Percentiles rank a stretch among this genome's conserved stretches.
phyloP scores from a whole-genome alignment of 1,140 invertebrate genomes.

The Zaprionus nigranus region DNA sequence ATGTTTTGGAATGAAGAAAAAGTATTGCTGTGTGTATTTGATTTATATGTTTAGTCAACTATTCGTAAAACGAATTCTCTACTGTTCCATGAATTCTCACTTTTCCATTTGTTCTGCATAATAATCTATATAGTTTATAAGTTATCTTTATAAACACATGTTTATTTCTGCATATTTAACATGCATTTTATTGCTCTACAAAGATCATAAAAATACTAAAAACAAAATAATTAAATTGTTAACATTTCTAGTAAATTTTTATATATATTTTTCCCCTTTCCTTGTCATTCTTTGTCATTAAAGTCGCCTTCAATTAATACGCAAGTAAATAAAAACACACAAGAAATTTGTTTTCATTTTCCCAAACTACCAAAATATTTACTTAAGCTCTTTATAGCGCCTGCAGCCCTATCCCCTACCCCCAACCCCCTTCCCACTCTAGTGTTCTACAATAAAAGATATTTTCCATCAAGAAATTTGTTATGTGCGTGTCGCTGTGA shows the following conservation, averaged over 20 bases:
- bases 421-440: too few relatives aligned
- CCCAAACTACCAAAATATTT: not conserved
- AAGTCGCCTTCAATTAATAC: not conserved
- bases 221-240: not conserved
- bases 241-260: not conserved
- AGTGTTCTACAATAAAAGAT: slow-evolving; percentile 3
- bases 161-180: too few relatives aligned
- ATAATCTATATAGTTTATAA: too few relatives aligned
- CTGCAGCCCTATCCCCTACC: not conserved
- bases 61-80: too few relatives aligned
- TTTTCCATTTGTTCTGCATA: too few relatives aligned
- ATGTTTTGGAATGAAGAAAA: too few relatives aligned
- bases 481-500: slow-evolving; percentile 32
- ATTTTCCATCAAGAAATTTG: slow-evolving; percentile 41
- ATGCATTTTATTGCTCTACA: not conserved
- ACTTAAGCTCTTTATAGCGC: slow-evolving; percentile 22
- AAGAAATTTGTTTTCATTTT: not conserved
- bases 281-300: not conserved
- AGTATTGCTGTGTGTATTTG: too few relatives aligned
- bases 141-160: too few relatives aligned
- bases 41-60: too few relatives aligned
- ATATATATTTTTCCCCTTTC: not conserved
- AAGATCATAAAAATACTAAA: not conserved
- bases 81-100: too few relatives aligned
- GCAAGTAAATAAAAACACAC: not conserved